These are phyloP conservation scores for Thalassaphorura encarpata DNA, from an alignment of 1,140 invertebrate genomes.

Conservation along the genomic window DNA sequence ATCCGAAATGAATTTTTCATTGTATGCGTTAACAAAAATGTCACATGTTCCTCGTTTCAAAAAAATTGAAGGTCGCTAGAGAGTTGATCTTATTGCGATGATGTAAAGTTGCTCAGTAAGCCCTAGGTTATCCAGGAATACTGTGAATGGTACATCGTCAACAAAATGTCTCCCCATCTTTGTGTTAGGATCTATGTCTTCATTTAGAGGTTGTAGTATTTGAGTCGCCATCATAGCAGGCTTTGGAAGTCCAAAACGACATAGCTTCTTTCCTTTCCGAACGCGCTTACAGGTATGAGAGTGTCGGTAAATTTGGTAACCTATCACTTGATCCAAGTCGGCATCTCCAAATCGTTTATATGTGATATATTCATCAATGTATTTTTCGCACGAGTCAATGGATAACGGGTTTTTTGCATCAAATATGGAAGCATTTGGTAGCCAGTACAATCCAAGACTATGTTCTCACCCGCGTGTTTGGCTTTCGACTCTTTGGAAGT, in stretches of 20 bases:
- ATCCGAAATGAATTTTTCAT: constrained; percentile 32
- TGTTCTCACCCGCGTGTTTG: constrained; percentile 15
- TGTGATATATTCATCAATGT: constrained; percentile 10
- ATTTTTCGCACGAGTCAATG: background rate
- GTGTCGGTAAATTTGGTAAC: constrained; percentile 17
- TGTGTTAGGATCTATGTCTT: background rate
- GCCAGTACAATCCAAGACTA: constrained; percentile 17
- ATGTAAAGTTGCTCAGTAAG: constrained; percentile 1
- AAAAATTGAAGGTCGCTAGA: constrained; percentile 13
- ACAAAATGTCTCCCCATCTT: constrained; percentile 1
- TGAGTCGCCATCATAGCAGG: constrained; percentile 10
- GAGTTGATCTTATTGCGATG: background rate
- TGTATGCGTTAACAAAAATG: constrained; percentile 33
- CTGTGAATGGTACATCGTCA: background rate
- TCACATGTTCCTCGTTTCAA: constrained; percentile 27
- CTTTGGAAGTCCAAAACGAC: constrained; percentile 16
- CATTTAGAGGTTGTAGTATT: constrained; percentile 1
- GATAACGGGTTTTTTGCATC: background rate
- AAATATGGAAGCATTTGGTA: constrained; percentile 11
- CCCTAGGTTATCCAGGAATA: background rate
- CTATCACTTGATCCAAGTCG: background rate
- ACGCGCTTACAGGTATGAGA: constrained; percentile 8
- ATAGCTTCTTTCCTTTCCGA: background rate
- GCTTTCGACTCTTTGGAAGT: constrained; percentile 13
- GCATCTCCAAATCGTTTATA: constrained; percentile 1